A percentile compares a stretch with the other conserved stretches of the same genome.
phyloP scores from a whole-genome alignment of 2,113 vertebrate species.

The Epinephelus cyanopodus region DNA sequence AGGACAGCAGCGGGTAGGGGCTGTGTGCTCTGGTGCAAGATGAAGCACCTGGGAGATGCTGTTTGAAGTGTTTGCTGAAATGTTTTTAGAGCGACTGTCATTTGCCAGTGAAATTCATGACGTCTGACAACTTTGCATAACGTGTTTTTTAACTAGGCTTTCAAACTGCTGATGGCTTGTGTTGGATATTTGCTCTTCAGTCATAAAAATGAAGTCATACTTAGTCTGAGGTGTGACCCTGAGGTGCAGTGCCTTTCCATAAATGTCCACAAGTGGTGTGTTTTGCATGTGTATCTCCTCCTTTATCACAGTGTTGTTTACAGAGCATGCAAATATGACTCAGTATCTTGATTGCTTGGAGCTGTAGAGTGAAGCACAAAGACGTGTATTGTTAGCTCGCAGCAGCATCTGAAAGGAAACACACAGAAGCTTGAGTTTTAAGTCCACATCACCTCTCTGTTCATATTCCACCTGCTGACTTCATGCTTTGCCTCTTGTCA shows the following conservation, averaged over 20 bases:
- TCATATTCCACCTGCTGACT: conserved; percentile 22
- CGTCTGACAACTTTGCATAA: background rate
- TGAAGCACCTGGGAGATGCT: background rate
- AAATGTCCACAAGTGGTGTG: background rate
- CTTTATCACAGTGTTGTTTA: conserved; percentile 15
- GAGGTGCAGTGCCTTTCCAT: conserved; percentile 20
- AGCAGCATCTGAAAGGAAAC: background rate
- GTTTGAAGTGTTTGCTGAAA: conserved; percentile 38
- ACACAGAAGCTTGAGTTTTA: background rate
- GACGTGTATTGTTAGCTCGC: background rate
- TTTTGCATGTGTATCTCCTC: conserved; percentile 68
- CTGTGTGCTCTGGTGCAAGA: conserved; percentile 21
- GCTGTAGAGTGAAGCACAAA: conserved; percentile 20
- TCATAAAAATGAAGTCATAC: background rate
- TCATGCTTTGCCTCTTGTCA: conserved; percentile 25
- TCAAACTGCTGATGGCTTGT: background rate
- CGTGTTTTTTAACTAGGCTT: background rate
- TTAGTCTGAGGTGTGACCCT: background rate
- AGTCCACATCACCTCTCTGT: conserved; percentile 2
- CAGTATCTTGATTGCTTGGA: conserved; percentile 30
- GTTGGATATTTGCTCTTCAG: background rate
- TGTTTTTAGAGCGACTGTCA: background rate
- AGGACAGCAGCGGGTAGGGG: conserved; percentile 82
- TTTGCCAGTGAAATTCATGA: background rate
- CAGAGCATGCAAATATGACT: conserved; percentile 60